phyloP scores from a whole-genome alignment of 1,140 invertebrate species.

The Theocolax elegans region DNA sequence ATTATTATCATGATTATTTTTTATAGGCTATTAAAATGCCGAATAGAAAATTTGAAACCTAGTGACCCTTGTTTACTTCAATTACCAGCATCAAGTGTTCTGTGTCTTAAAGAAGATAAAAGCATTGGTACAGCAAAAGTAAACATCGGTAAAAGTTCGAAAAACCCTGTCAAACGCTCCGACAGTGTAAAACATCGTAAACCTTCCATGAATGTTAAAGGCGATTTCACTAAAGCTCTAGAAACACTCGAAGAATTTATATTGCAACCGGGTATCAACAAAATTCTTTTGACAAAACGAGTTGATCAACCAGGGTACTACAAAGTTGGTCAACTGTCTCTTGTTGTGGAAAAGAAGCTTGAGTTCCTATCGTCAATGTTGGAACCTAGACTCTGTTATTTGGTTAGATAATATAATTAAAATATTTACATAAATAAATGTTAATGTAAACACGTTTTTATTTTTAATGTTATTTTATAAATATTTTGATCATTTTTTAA shows the following conservation, averaged over 20 bases:
- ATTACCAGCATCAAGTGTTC: conserved; percentile 75
- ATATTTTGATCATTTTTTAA: background rate
- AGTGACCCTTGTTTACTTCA: conserved; percentile 70
- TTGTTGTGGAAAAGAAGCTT: conserved; percentile 69
- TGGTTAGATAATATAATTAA: conserved; percentile 17
- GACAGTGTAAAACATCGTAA: conserved; percentile 73
- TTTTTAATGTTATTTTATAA: background rate
- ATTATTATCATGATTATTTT: too few relatives aligned
- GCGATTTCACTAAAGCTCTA: conserved; percentile 75
- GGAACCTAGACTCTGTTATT: conserved; percentile 65
- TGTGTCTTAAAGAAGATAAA: conserved; percentile 85
- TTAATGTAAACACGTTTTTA: background rate
- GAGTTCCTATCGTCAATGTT: conserved; percentile 66
- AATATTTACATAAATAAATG: background rate
- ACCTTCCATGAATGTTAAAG: conserved; percentile 62
- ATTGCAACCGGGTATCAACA: conserved; percentile 79
- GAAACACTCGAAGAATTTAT: conserved; percentile 66
- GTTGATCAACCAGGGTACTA: conserved; percentile 72
- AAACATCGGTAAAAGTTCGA: conserved; percentile 68
- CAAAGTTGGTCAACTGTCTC: conserved; percentile 71
- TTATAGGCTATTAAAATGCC: conserved; percentile 62
- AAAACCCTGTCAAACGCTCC: conserved; percentile 68
- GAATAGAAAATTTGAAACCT: conserved; percentile 70
- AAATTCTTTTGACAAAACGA: conserved; percentile 72
- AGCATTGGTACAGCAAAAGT: conserved; percentile 76